phyloP scores from a whole-genome alignment of 2,888 invertebrate species.

The Cataglyphis livida region DNA sequence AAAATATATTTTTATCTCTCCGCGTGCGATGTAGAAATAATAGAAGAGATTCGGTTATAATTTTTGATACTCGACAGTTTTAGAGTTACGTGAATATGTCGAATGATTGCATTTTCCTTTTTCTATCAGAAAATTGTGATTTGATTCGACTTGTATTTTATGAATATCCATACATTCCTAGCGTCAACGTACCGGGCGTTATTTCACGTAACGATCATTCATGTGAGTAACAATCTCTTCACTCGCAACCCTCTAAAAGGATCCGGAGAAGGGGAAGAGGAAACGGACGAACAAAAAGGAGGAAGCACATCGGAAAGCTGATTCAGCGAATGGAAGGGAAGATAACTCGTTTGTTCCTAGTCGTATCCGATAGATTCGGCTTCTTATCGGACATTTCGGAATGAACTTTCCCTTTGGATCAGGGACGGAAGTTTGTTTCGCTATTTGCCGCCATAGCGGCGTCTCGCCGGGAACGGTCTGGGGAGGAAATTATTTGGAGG shows the following conservation, averaged over 20 bases:
- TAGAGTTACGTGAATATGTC: not conserved
- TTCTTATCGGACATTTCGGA: constrained; percentile 71
- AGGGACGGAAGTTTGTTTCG: constrained; percentile 72
- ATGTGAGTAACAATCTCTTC: constrained; percentile 7
- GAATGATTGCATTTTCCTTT: not conserved
- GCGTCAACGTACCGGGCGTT: not conserved
- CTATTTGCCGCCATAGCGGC: constrained; percentile 68
- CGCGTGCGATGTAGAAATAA: not conserved
- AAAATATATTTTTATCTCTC: not conserved
- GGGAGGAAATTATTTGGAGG: constrained; percentile 73
- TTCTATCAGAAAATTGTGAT: not conserved
- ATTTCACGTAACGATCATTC: not conserved
- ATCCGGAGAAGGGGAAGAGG: not conserved
- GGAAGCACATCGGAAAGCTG: constrained; percentile 36
- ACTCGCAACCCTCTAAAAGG: not conserved
- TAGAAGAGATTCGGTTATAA: not conserved
- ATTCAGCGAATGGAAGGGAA: constrained; percentile 56
- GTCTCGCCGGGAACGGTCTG: constrained; percentile 57
- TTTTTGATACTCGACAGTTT: not conserved
- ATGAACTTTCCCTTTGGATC: constrained; percentile 65
- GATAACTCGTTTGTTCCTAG: constrained; percentile 62
- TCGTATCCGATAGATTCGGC: constrained; percentile 49
- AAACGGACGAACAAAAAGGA: constrained; percentile 12
- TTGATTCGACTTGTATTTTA: constrained; percentile 5
- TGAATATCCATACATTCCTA: not conserved